Base-by-base conservation (phyloP, 1,140 invertebrate genomes). In the Drosophila rhopaloa region DNA sequence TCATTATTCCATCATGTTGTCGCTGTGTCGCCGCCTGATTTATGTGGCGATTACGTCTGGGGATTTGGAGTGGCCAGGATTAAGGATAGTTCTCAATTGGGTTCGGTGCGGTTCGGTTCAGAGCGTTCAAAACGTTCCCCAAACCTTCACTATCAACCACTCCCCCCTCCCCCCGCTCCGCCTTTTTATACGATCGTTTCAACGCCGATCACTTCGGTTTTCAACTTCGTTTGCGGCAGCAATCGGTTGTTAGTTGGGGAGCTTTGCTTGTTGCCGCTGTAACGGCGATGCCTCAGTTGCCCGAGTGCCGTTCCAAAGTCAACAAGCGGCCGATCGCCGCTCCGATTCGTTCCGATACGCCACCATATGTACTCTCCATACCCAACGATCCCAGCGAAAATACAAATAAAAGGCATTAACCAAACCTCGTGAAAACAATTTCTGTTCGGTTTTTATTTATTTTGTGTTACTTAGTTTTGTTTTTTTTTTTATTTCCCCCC, bases 1-100 rank as follows among this genome's bases (percentile, higher is more conserved):
- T 76, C 81, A 83, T 83, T 83, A 83, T 79, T 83, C 80, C 80
- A 83, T 86, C 82, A 84, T 66, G 82, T 86, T 68, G 73, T 81
- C 63, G 63, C 38, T n/a, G 60, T 41, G 14, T 61, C 32, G 57
- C 44, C 46, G 57, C 32, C 57, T 76, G 72, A 76, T 81, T 79
- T 66, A 71, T 79, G 79, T 73, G 29, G 24, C 51, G 77, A 81
- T 80, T 75, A 60, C 55, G 9, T 13, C 53, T 27, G 35, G 44
- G 35, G 53, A 55, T 41, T 16, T 10, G 1, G 24, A 16, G 11
- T 43, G 37, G 27, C 56, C 51, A 78, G 70, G 74, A 76, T 63
- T 63, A 73, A 24, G 43, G 27, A 41, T 41, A 43, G 56, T 53
- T 19, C 32, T 13, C 2, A 14, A 16, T n/a, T 5, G 11, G 11